A percentile compares a stretch with the other conserved stretches of the same genome.
Evolutionary conservation across 1,140 invertebrate species (phyloP).

Genomic region (Andrena cerasifolii): DNA sequence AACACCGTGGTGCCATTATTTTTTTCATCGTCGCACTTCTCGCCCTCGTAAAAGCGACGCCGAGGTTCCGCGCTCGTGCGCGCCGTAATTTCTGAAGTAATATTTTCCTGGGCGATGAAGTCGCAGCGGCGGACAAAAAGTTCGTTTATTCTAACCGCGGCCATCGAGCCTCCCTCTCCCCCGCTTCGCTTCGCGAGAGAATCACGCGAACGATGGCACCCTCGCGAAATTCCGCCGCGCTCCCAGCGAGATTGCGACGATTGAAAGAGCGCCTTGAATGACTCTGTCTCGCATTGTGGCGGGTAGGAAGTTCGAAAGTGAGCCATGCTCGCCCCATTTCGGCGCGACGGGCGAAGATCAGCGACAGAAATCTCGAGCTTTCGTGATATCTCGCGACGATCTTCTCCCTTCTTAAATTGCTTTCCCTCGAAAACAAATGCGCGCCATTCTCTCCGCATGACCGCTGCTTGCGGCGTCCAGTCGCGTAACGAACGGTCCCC

Average conservation of each 20-base stretch:
- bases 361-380: no score
- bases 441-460: no score
- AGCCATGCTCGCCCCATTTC: not conserved
- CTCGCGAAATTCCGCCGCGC: not conserved
- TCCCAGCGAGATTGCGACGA: not conserved
- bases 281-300: not conserved
- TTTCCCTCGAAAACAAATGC: no score
- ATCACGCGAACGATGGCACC: not conserved
- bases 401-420: no score
- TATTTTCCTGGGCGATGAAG: conserved; percentile 46
- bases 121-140: conserved; percentile 29
- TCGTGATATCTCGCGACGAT: no score
- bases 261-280: not conserved
- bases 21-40: conserved; percentile 35
- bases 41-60: conserved; percentile 25
- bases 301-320: not conserved
- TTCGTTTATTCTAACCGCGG: conserved; percentile 32
- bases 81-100: conserved; percentile 42
- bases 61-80: not conserved
- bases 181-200: conserved; percentile 2
- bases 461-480: no score
- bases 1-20: conserved; percentile 25
- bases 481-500: no score
- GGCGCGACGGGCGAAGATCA: not conserved
- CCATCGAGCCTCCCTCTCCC: conserved; percentile 3